Percentiles rank a stretch among this genome's conserved stretches.
These are phyloP conservation scores for Nasonia oneida DNA, from an alignment of 2,888 invertebrate species.

Conservation along the genomic window DNA sequence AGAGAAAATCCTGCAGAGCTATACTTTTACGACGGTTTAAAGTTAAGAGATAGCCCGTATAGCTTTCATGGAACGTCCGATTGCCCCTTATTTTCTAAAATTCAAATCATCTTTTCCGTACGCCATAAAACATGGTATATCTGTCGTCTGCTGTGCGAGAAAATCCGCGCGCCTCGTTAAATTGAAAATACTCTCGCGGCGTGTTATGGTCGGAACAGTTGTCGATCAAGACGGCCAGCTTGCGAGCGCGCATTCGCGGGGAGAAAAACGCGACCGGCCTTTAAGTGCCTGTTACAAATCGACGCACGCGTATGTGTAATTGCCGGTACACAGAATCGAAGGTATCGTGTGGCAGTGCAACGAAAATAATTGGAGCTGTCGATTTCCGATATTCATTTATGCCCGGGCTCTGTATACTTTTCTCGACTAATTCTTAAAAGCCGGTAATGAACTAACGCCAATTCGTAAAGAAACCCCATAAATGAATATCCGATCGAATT, in stretches of 20 bases:
- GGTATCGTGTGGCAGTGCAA: neutral
- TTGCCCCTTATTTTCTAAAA: conserved; percentile 5
- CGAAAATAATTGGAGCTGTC: neutral
- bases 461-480: neutral
- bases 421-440: neutral
- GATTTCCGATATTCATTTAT: neutral
- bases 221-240: neutral
- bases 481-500: conserved; percentile 38
- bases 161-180: conserved; percentile 9
- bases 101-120: neutral
- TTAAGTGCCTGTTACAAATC: neutral
- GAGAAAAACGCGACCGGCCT: neutral
- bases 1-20: too few relatives aligned
- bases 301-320: neutral
- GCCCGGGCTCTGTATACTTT: neutral
- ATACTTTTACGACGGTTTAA: too few relatives aligned
- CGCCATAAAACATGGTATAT: neutral
- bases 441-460: neutral
- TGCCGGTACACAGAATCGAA: neutral
- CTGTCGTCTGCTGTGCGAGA: neutral
- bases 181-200: neutral
- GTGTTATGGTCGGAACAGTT: neutral
- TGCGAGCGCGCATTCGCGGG: neutral
- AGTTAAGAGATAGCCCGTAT: neutral
- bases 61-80: neutral